These are phyloP conservation scores for Meliscaeva auricollis DNA, from an alignment of 2,888 invertebrate genomes.

Conservation along the genomic window DNA sequence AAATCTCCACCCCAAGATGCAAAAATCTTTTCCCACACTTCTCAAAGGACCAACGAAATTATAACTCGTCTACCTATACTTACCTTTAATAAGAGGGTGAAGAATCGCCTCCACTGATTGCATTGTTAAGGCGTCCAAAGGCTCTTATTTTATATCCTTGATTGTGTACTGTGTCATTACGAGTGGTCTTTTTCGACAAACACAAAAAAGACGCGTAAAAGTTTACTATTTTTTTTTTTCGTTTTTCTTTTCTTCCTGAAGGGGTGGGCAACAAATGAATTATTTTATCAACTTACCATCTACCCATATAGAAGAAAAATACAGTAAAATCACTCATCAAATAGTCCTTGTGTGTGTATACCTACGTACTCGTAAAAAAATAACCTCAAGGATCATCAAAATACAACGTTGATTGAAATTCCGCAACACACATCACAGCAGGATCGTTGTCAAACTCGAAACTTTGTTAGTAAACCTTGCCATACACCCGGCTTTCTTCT, in stretches of 20 bases:
- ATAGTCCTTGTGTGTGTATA: too few relatives aligned
- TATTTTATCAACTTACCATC: constrained; percentile 68
- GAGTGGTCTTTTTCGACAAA: constrained; percentile 52
- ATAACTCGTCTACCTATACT: neutral
- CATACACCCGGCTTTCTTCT: constrained; percentile 67
- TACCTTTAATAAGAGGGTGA: constrained; percentile 53
- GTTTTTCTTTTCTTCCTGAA: constrained; percentile 18
- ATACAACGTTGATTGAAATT: constrained; percentile 51
- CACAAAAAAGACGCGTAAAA: constrained; percentile 70
- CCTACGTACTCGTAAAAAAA: too few relatives aligned
- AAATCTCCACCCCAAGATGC: constrained; percentile 49
- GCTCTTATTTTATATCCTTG: constrained; percentile 39
- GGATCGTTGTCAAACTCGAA: constrained; percentile 61
- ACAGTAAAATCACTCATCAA: constrained; percentile 9
- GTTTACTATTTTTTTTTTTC: constrained; percentile 35
- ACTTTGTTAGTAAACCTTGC: constrained; percentile 72
- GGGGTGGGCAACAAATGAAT: constrained; percentile 65
- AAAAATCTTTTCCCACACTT: constrained; percentile 69
- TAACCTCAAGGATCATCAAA: constrained; percentile 57
- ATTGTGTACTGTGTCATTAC: constrained; percentile 32
- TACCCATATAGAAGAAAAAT: neutral
- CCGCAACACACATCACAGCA: constrained; percentile 53
- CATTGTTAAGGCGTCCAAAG: constrained; percentile 37
- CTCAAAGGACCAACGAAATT: constrained; percentile 12
- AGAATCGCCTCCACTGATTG: constrained; percentile 63